These are phyloP conservation scores for Scopus umbretta DNA, from an alignment of 2,113 vertebrate species.

Conservation along the genomic window DNA sequence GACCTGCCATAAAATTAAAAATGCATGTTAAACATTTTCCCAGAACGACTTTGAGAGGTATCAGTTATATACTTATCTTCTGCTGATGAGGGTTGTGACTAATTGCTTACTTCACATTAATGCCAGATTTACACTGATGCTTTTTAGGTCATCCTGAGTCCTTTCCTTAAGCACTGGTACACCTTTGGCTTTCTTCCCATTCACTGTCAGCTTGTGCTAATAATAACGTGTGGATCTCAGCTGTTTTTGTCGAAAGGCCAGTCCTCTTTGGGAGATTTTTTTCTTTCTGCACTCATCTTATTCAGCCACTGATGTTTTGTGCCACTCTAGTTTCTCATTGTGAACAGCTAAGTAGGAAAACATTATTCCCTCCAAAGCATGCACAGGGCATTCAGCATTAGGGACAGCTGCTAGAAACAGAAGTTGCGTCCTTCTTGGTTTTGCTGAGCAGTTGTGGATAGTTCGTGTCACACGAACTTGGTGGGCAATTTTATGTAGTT, in stretches of 20 bases:
- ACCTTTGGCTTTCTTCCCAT: slow-evolving; percentile 23
- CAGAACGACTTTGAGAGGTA: neutral
- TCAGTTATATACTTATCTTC: neutral
- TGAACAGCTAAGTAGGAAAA: neutral
- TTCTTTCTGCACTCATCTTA: neutral
- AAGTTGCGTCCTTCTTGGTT: neutral
- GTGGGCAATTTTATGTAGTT: neutral
- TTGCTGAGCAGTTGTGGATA: neutral
- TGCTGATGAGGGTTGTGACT: neutral
- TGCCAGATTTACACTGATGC: neutral
- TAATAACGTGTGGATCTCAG: slow-evolving; percentile 42
- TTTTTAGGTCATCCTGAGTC: neutral
- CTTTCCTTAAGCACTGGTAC: neutral
- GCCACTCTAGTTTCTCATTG: neutral
- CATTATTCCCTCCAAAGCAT: neutral
- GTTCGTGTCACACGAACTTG: neutral
- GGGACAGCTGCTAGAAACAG: slow-evolving; percentile 25
- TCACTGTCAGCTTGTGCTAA: slow-evolving; percentile 39
- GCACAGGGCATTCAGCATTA: neutral
- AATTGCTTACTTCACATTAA: neutral
- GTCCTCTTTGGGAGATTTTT: neutral
- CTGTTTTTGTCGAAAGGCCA: neutral
- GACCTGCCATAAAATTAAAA: neutral
- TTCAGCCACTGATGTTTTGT: neutral
- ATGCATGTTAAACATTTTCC: neutral